Evolutionary conservation across 2,888 invertebrate genomes (phyloP).

Genomic region (Spodoptera exigua): DNA sequence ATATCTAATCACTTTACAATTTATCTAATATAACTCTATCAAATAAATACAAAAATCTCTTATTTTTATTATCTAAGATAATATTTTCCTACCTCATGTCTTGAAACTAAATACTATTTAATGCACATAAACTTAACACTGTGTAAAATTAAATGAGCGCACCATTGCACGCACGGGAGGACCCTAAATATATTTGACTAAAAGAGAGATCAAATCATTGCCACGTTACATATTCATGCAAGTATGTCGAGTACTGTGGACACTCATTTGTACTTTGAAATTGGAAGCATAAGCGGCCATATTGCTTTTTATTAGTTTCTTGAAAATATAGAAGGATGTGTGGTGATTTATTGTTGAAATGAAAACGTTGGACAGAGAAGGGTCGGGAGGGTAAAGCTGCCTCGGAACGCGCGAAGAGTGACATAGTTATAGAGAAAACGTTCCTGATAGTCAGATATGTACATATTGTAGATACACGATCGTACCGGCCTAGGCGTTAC

Average conservation of each 20-base stretch:
- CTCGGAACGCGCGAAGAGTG: constrained; percentile 28
- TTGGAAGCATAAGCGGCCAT: constrained; percentile 65
- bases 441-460: constrained; percentile 51
- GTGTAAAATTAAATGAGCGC: constrained; percentile 78
- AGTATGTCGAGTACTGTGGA: constrained; percentile 69
- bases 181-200: constrained; percentile 91
- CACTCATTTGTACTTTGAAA: constrained; percentile 85
- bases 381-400: constrained; percentile 49
- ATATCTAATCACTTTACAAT: constrained; percentile 87
- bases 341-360: constrained; percentile 34
- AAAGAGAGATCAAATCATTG: constrained; percentile 93
- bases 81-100: constrained; percentile 88
- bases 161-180: constrained; percentile 72
- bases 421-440: constrained; percentile 31
- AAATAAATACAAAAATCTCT: constrained; percentile 89
- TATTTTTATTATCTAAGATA: constrained; percentile 85
- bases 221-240: constrained; percentile 86
- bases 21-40: constrained; percentile 89
- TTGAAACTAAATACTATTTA: constrained; percentile 86
- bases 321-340: constrained; percentile 43
- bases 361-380: constrained; percentile 27
- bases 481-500: constrained; percentile 62
- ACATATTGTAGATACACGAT: constrained; percentile 63
- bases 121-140: constrained; percentile 75
- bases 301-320: constrained; percentile 49